Base-by-base conservation (phyloP, 2,888 invertebrate genomes). In the Caenorhabditis sinica region DNA sequence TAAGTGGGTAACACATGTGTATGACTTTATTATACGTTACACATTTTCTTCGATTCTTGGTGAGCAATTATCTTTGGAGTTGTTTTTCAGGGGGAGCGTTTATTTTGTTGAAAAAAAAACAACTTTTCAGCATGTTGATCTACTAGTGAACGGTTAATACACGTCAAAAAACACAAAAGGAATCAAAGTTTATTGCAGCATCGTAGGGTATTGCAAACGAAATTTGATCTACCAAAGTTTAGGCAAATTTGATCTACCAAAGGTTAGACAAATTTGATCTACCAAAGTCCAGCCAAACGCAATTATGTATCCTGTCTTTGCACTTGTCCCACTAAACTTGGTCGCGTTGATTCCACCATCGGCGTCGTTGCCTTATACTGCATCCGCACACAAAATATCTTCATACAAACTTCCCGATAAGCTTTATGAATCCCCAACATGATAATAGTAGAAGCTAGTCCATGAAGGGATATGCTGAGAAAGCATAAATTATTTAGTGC, bases 381-480 rank as follows among this genome's bases (percentile, higher is more conserved):
- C 20, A 49, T 20, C 8, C 20, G 6, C 15, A 15, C 15, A 45
- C 17, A 45, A 45, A 20, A 20, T 1, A 49, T 11, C 13, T 13
- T 2, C n/a, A 36, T 15, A 17, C 63, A 61, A 11, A 25, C 40
- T 15, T 71, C 71, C 8, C 73, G 49, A 51, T 75, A 75, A 0
- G 75, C 43, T 4, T 56, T 66, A 28, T 75, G 75, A 66, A 66
- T 33, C 40, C 56, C 9, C 0, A 75, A 5, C 75, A 75, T 75
- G 20, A 75, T 13, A 13, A 66, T 58, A 6, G 75, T 75, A 8
- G 66, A 66, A 1, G 30, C 28, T 17, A 66, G 3, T 1, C 75
- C 75, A 45, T 75, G 66, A 0, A 45, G n/a, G 11, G 75, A 56
- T 8, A 66, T 30, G 5, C 33, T 13, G n/a, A 75, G n/a, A 25